Evolutionary conservation across 2,113 vertebrate species (phyloP).

Genomic region (Tricholaema leucomelas): DNA sequence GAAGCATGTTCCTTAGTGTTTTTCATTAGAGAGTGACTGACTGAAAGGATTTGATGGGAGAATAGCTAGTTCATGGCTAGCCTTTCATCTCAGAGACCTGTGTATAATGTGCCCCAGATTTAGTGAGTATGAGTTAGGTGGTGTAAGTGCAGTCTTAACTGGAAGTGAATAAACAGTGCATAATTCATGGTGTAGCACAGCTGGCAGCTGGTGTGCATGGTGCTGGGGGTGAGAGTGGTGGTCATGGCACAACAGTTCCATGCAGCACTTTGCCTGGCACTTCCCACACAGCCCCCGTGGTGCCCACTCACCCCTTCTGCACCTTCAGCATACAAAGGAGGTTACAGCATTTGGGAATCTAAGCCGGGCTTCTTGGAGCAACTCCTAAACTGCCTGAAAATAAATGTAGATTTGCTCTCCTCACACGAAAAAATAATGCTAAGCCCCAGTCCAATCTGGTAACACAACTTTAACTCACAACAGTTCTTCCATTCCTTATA

Average conservation of each 20-base stretch:
- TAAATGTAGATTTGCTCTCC: not conserved
- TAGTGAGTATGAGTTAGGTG: rapidly evolving
- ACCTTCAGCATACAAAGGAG: not conserved
- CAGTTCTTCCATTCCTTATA: not conserved
- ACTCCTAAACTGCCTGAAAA: not conserved
- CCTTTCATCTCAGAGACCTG: constrained; percentile 44
- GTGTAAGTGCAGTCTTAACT: rapidly evolving
- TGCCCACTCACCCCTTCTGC: rapidly evolving
- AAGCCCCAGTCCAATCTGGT: not conserved
- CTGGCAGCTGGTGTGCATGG: rapidly evolving
- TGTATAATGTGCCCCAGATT: not conserved
- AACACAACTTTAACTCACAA: not conserved
- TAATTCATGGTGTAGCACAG: not conserved
- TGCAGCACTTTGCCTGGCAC: not conserved
- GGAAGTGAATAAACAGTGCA: rapidly evolving
- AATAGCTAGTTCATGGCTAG: not conserved
- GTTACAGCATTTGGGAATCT: not conserved
- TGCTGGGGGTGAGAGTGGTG: not conserved
- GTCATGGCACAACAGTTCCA: not conserved
- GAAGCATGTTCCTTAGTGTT: constrained; percentile 16
- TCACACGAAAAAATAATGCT: not conserved
- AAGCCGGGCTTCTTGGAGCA: not conserved
- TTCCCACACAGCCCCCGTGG: rapidly evolving
- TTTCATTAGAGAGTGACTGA: constrained; percentile 18
- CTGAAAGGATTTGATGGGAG: constrained; percentile 6